Evolutionary conservation across 2,113 vertebrate species (phyloP).

Genomic region (Brienomyrus longianalis): DNA sequence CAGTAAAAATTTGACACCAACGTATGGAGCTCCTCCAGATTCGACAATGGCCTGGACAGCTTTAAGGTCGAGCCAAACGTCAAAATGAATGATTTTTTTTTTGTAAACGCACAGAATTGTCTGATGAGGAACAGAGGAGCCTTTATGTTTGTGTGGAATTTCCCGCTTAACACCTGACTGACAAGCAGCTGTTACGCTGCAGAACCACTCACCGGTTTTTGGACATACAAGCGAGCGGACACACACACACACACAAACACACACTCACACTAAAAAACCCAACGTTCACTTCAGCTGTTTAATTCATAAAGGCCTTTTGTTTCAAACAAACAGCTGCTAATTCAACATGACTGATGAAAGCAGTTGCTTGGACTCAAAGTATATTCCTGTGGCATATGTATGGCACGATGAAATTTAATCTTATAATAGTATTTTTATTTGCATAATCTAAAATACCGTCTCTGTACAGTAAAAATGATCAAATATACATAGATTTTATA

Average conservation of each 20-base stretch:
- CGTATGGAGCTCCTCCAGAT: neutral
- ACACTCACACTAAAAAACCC: neutral
- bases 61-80: neutral
- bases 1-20: neutral
- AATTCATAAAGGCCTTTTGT: neutral
- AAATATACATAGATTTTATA: neutral
- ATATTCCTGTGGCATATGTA: neutral
- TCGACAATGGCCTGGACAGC: neutral
- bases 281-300: neutral
- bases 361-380: neutral
- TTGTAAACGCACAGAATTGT: neutral
- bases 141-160: neutral
- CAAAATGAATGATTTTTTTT: neutral
- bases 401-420: neutral
- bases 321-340: neutral
- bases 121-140: neutral
- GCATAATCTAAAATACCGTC: neutral
- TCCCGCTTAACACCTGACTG: neutral
- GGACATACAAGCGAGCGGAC: neutral
- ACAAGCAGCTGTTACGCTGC: neutral
- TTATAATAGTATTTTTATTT: neutral
- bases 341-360: neutral
- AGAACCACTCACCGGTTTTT: neutral
- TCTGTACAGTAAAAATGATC: neutral
- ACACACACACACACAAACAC: neutral